Base-by-base conservation (phyloP, 1,140 invertebrate genomes). In the Scaptomyza pallida region DNA sequence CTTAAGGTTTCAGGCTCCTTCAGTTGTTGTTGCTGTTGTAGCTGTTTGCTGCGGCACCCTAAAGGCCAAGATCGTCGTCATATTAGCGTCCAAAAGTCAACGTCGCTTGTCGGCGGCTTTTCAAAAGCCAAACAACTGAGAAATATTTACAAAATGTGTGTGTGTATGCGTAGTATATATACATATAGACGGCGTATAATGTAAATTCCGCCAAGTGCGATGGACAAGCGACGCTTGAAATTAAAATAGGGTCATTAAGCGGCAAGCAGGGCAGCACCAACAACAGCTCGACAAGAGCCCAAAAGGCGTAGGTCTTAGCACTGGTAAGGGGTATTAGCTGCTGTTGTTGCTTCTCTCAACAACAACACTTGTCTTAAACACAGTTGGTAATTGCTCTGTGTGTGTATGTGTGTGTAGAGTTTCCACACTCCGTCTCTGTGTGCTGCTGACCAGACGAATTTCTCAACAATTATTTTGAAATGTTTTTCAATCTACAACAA, bases 211-310 rank as follows among this genome's bases (percentile, higher is more conserved):
- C 77, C 86, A 85, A 86, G 80, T 80, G 80, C 77, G 80, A 85
- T 85, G 80, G 80, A 86, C 80, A 85, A 86, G 80, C 77, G 81
- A 86, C 79, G 76, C 76, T 80, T 85, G 81, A 85, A 85, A 85
- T 85, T 85, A 85, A 85, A 85, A 86, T 85, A 86, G 80, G 80
- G 81, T 85, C 81, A 85, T 85, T 85, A 85, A 85, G 80, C 81
- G 81, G 45, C 59, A 44, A 51, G 26, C 35, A 35, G 78, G 51
- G 41, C 64, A 78, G 52, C 43, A 30, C 44, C 26, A 45, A 35
- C 64, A 74, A 57, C 43, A 30, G 43, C 26, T 50, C 52, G 9
- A 16, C 19, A 30, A 30, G 33, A 23, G 43, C 19, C 13, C 5
- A 60, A 12, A 40, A 23, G 44, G 44, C 43, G 44, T 44, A 60